Conservation (phyloP, 2,797 vertebrate species). For the Aythya fuligula region DNA sequence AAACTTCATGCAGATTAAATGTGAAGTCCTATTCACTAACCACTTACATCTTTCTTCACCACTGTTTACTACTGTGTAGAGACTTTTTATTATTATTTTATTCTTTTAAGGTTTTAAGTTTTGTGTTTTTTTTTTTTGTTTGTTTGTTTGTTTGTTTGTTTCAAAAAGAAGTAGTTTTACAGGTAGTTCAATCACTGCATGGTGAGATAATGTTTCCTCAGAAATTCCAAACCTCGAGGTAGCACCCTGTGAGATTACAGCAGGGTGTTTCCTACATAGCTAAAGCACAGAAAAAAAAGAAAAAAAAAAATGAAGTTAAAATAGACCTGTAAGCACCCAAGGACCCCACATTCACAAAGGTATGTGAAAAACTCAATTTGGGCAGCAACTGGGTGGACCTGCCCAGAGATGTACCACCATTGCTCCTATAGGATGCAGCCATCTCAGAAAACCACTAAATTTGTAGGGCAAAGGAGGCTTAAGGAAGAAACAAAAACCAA, state of each 20-base stretch:
- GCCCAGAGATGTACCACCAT: background rate
- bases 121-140: too few relatives aligned
- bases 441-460: background rate
- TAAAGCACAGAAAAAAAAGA: background rate
- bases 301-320: background rate
- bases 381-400: background rate
- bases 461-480: background rate
- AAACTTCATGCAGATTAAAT: background rate
- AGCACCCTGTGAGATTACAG: background rate
- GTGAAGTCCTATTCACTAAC: background rate
- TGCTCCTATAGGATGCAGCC: background rate
- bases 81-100: background rate
- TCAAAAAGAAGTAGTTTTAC: background rate
- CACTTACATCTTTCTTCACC: background rate
- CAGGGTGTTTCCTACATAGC: background rate
- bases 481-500: background rate
- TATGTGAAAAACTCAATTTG: background rate
- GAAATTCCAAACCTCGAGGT: background rate
- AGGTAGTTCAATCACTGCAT: fast-evolving
- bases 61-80: background rate
- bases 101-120: background rate
- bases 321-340: background rate
- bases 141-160: background rate
- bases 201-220: background rate
- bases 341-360: background rate